These are phyloP conservation scores for Hycleus phaleratus DNA, from an alignment of 1,140 invertebrate genomes.

Conservation along the genomic window DNA sequence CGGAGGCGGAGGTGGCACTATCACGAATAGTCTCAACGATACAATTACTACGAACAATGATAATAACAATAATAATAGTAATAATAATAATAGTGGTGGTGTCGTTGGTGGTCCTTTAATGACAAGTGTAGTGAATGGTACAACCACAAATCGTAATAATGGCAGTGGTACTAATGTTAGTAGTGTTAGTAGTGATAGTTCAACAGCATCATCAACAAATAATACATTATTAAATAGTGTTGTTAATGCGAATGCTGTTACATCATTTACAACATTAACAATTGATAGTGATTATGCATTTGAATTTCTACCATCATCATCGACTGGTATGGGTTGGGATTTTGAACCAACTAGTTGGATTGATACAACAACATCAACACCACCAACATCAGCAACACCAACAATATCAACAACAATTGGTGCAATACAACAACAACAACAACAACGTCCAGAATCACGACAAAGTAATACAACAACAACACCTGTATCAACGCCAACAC, in stretches of 20 bases:
- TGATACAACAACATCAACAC: slow-evolving; percentile 39
- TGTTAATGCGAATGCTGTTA: slow-evolving; percentile 37
- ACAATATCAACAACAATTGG: slow-evolving; percentile 37
- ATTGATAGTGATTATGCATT: slow-evolving; percentile 52
- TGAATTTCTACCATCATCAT: slow-evolving; percentile 50
- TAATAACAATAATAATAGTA: slow-evolving; percentile 3
- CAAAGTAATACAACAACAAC: slow-evolving; percentile 41
- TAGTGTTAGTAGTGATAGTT: slow-evolving; percentile 35
- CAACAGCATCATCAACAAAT: slow-evolving; percentile 32
- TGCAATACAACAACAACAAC: too few species aligned
- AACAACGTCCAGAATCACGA: slow-evolving; percentile 48
- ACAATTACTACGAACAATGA: slow-evolving; percentile 2
- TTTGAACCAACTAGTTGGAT: slow-evolving; percentile 40
- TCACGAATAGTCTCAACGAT: too few species aligned
- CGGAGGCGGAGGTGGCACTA: too few species aligned
- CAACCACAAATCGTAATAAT: background rate
- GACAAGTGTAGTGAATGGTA: slow-evolving; percentile 57
- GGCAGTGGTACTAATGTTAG: slow-evolving; percentile 35
- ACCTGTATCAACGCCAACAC: slow-evolving; percentile 44
- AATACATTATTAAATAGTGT: slow-evolving; percentile 33
- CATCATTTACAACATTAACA: slow-evolving; percentile 39
- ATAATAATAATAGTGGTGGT: background rate
- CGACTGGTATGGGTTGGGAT: slow-evolving; percentile 34
- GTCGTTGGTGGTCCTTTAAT: slow-evolving; percentile 55
- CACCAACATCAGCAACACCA: slow-evolving; percentile 45